Percentiles rank a stretch among this genome's conserved stretches.
phyloP scores from a whole-genome alignment of 2,888 invertebrate genomes.

The Pherbina coryleti region DNA sequence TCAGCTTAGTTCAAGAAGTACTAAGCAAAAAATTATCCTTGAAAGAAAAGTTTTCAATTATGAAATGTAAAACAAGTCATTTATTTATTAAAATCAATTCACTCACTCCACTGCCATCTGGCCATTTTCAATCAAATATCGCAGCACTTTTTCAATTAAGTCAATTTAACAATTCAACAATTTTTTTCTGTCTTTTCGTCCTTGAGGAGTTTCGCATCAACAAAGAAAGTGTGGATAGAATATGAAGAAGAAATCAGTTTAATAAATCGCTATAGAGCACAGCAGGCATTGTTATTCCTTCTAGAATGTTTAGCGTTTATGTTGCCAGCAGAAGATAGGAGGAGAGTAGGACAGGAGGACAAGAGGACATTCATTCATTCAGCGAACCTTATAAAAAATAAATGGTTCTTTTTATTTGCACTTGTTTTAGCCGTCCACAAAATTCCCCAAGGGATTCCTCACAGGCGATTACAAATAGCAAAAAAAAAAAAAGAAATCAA shows the following conservation, averaged over 20 bases:
- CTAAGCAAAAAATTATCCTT: too few species aligned
- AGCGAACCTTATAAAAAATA: not conserved
- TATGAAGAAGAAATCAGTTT: not conserved
- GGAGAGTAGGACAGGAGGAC: not conserved
- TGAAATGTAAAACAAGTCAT: not conserved
- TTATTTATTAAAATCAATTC: slow-evolving; percentile 2
- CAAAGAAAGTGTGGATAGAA: not conserved
- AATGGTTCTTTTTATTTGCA: not conserved
- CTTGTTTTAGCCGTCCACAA: not conserved
- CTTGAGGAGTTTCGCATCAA: not conserved
- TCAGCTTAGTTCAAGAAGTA: not conserved
- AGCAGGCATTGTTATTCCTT: slow-evolving; percentile 4
- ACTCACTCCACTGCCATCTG: not conserved
- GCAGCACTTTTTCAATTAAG: slow-evolving; percentile 24
- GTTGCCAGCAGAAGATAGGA: not conserved
- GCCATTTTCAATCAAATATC: not conserved
- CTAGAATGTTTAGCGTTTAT: not conserved
- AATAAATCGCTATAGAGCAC: not conserved
- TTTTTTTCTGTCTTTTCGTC: not conserved
- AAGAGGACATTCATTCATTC: too few species aligned
- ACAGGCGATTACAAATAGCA: not conserved
- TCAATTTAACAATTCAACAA: slow-evolving; percentile 23
- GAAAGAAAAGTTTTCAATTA: too few species aligned
- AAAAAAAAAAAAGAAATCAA: slow-evolving; percentile 11
- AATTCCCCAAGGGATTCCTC: not conserved